Evolutionary conservation across 2,888 invertebrate species (phyloP).

Genomic region (Metellina segmentata): DNA sequence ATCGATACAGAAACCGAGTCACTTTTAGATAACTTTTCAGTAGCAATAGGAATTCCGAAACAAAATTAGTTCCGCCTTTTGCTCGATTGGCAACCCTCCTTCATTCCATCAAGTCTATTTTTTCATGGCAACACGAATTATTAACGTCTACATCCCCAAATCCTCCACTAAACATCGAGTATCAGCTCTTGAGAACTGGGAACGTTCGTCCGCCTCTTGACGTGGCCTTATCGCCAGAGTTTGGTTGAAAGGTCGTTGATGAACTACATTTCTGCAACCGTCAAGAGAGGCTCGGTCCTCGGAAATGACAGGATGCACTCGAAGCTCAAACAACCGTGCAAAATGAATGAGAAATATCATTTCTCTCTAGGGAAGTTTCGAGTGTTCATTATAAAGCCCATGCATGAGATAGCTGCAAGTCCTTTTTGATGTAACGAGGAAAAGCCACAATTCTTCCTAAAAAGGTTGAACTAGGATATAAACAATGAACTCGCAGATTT

Average conservation of each 20-base stretch:
- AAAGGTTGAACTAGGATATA: background rate
- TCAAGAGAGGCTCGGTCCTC: background rate
- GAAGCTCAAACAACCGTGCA: constrained; percentile 26
- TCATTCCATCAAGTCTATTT: no score
- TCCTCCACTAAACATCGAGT: constrained; percentile 4
- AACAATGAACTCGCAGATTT: background rate
- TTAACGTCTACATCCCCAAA: constrained; percentile 3
- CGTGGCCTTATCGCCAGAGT: constrained; percentile 19
- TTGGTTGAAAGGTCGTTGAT: background rate
- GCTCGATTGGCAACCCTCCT: no score
- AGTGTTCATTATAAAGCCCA: constrained; percentile 49
- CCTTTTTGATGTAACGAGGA: constrained; percentile 19
- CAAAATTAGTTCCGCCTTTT: no score
- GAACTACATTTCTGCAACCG: background rate
- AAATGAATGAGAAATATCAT: constrained; percentile 48
- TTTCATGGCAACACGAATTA: background rate
- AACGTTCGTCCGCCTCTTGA: background rate
- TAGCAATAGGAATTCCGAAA: no score
- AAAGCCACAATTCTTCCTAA: background rate
- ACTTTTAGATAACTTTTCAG: no score
- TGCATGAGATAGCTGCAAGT: constrained; percentile 11
- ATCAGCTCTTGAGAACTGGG: background rate
- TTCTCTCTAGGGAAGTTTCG: background rate
- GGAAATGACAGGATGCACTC: constrained; percentile 13
- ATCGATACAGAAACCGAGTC: no score